Evolutionary conservation across 2,797 vertebrate genomes (phyloP).

Genomic region (Decapterus maruadsi): DNA sequence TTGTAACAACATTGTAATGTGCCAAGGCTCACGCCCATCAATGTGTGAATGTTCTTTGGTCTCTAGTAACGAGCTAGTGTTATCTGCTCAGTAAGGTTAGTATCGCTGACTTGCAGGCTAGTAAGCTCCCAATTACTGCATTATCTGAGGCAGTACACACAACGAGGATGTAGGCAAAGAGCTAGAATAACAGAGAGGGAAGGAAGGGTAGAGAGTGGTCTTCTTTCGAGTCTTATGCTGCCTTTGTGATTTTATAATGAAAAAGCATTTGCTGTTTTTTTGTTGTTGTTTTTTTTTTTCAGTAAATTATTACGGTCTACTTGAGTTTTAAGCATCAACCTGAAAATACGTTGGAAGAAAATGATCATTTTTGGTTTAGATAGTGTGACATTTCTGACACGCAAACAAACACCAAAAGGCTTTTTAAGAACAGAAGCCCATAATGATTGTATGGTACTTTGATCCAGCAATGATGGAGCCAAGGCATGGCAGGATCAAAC

Average conservation of each 20-base stretch:
- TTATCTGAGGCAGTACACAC: background rate
- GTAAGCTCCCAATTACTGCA: background rate
- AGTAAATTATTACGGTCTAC: background rate
- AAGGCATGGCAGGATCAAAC: slow-evolving; percentile 59
- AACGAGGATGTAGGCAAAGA: background rate
- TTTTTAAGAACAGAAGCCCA: slow-evolving; percentile 44
- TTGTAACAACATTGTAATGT: no score
- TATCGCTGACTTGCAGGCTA: background rate
- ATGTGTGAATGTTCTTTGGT: background rate
- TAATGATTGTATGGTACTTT: slow-evolving; percentile 65
- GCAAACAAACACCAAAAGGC: slow-evolving; percentile 31
- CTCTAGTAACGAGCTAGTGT: background rate
- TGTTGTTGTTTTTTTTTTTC: no score
- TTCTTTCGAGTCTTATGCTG: background rate
- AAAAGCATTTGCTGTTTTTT: no score
- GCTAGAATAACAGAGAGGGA: background rate
- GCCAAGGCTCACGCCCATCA: background rate
- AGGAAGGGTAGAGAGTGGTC: no score
- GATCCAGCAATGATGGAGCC: slow-evolving; percentile 55
- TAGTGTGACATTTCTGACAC: slow-evolving; percentile 32
- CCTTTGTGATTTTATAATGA: no score
- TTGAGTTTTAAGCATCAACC: slow-evolving; percentile 19
- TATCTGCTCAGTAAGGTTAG: background rate
- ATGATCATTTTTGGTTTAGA: slow-evolving; percentile 13
- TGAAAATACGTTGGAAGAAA: slow-evolving; percentile 14